A percentile compares a stretch with the other conserved stretches of the same genome.
Conservation (phyloP, 1,140 invertebrate genomes). For the Calliphora vicina region DNA sequence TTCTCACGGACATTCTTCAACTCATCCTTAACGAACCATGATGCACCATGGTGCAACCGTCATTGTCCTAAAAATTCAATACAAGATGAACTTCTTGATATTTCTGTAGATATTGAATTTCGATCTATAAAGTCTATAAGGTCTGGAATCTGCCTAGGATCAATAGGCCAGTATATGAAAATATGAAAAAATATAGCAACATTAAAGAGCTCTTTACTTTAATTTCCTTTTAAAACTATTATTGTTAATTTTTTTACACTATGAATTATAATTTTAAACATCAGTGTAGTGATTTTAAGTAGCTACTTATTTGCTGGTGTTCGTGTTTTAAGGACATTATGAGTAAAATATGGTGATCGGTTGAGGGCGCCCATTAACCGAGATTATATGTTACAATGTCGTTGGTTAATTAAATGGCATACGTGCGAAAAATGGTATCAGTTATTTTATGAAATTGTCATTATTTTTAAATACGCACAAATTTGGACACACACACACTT, state of each 20-base stretch:
- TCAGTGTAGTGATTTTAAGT: background rate
- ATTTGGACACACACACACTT: background rate
- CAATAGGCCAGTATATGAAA: too few species aligned
- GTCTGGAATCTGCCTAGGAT: too few species aligned
- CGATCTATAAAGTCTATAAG: too few species aligned
- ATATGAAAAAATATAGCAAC: too few species aligned
- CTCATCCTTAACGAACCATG: too few species aligned
- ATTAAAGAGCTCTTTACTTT: too few species aligned
- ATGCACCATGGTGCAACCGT: too few species aligned
- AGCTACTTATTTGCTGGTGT: background rate
- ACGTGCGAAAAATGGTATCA: conserved; percentile 23
- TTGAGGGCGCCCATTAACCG: conserved; percentile 25
- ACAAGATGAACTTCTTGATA: too few species aligned
- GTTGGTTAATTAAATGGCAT: conserved; percentile 36
- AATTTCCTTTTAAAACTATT: too few species aligned
- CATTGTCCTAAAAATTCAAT: too few species aligned
- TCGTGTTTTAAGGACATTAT: background rate
- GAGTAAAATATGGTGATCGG: conserved; percentile 13
- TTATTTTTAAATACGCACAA: background rate
- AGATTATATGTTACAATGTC: conserved; percentile 25
- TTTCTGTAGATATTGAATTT: too few species aligned
- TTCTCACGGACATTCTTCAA: too few species aligned
- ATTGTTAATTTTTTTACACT: background rate
- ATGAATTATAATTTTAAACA: background rate
- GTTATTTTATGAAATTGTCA: conserved; percentile 3